A percentile compares a stretch with the other conserved stretches of the same genome.
These are phyloP conservation scores for Anguilla japonica DNA, from an alignment of 2,113 vertebrate genomes.

Conservation along the genomic window DNA sequence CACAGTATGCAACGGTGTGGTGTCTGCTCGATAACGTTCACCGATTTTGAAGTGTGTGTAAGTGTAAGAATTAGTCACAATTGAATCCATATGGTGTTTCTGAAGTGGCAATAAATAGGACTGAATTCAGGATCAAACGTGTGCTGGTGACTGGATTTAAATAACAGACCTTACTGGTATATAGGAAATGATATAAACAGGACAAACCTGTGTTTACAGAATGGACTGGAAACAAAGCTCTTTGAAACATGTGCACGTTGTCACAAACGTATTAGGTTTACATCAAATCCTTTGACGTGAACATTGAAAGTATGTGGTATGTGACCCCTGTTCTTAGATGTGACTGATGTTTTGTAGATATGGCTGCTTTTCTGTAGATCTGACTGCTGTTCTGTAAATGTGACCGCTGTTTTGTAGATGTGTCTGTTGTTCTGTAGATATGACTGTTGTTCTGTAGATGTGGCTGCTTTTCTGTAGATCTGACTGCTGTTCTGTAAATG, in stretches of 20 bases:
- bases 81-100: conserved; percentile 82
- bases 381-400: too few relatives aligned
- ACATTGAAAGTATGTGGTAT: neutral
- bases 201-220: conserved; percentile 41
- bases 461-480: too few relatives aligned
- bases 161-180: conserved; percentile 32
- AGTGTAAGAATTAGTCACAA: conserved; percentile 78
- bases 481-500: too few relatives aligned
- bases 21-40: conserved; percentile 81
- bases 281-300: neutral
- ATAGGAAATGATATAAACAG: conserved; percentile 36
- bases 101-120: conserved; percentile 78
- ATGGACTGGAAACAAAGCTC: conserved; percentile 12
- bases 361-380: too few relatives aligned
- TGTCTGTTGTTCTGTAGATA: too few relatives aligned
- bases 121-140: conserved; percentile 68
- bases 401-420: too few relatives aligned
- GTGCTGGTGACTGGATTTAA: conserved; percentile 48
- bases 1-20: conserved; percentile 78
- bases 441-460: too few relatives aligned
- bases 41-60: conserved; percentile 72
- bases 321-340: too few relatives aligned
- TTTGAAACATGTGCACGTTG: neutral
- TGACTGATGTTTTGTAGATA: too few relatives aligned
- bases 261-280: neutral